Evolutionary conservation across 2,113 vertebrate species (phyloP), one percentile per base, ranked within the genome.

Genomic region (Amblyornis subalaris): DNA sequence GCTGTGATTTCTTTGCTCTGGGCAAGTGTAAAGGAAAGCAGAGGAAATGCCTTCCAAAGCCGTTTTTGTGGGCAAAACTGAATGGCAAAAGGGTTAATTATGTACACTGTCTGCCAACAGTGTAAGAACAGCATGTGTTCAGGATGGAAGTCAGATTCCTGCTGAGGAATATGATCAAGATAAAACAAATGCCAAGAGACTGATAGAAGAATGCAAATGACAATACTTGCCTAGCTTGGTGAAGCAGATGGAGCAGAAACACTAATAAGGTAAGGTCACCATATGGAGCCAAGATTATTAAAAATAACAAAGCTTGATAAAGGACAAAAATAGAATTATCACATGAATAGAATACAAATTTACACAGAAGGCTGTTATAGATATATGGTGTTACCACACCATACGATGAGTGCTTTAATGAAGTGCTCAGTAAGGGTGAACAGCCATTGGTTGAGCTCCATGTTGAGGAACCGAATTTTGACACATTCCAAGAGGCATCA

Each of bases 141-240:
- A 17, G 62, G 66, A 85, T 0, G 2, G 71, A 90, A 94, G 88
- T 95, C 50, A 82, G 82, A 57, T 50, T 94, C 82, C 94, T 90
- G 82, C 90, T 90, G 92, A 93, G 86, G 47, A 96, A 71, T 84
- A 77, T 66, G 92, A 96, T 95, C 78, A 95, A 90, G 90, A 88
- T 80, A 84, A 93, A 96, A 92, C 79, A 94, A 96, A 93, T 86
- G 85, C 90, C 94, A 88, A 73, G 88, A 92, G 95, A 88, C 90
- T 86, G 88, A 92, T 77, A 88, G 87, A 96, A 70, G 72, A 88
- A 74, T 88, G 90, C 83, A 84, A 94, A 80, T 10, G 7, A 60
- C 35, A 83, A 19, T 72, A 36, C 64, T 88, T 66, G 79, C 42
- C 47, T 58, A 29, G 69, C 51, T 80, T 40, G 12, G 48, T 62